Percentiles rank a stretch among this genome's conserved stretches.
These are phyloP conservation scores for Dasyornis broadbenti DNA, from an alignment of 2,113 vertebrate species.

Conservation along the genomic window DNA sequence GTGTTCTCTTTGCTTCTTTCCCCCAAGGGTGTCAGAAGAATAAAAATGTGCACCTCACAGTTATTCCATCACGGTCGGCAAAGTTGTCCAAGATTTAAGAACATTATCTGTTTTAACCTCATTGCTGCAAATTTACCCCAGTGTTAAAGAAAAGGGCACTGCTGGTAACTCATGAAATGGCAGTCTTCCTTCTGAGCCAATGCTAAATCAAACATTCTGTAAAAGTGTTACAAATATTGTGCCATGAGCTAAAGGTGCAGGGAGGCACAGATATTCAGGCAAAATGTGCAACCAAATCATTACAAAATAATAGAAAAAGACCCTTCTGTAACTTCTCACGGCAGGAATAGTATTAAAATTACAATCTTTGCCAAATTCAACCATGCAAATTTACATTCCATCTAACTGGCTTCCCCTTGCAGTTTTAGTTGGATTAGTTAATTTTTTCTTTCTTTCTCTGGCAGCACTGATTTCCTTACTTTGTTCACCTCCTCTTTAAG, in stretches of 20 bases:
- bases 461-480: background rate
- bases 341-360: background rate
- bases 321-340: background rate
- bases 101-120: background rate
- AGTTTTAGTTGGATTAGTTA: background rate
- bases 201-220: background rate
- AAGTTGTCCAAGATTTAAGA: background rate
- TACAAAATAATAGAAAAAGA: background rate
- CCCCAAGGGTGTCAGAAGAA: background rate
- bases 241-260: background rate
- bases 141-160: background rate
- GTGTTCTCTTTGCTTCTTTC: background rate
- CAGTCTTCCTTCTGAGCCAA: background rate
- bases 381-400: background rate
- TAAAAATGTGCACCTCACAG: background rate
- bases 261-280: background rate
- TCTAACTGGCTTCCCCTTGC: background rate
- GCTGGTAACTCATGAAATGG: background rate
- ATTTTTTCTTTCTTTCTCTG: background rate
- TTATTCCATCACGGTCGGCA: background rate
- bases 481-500: background rate
- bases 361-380: background rate
- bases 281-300: background rate
- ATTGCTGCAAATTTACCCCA: background rate
- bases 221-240: background rate